Evolutionary conservation across 2,888 invertebrate species (phyloP).

Genomic region (Coenonympha glycerion): DNA sequence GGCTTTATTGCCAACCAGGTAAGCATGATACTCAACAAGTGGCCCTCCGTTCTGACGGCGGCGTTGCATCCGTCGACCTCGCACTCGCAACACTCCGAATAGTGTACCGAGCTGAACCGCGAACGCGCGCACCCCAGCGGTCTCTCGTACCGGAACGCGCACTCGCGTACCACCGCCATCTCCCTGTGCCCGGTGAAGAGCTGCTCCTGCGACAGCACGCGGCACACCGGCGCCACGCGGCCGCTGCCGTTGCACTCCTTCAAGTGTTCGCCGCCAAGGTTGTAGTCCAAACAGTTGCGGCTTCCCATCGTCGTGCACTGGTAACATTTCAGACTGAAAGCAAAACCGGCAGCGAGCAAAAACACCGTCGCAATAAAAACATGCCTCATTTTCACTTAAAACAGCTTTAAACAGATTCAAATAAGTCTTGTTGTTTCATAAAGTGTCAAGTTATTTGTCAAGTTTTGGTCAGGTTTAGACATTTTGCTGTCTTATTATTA

Average conservation of each 20-base stretch:
- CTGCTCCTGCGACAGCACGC: slow-evolving; percentile 52
- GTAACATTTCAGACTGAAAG: slow-evolving; percentile 49
- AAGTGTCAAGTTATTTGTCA: neutral
- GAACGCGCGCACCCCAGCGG: slow-evolving; percentile 47
- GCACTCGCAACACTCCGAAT: slow-evolving; percentile 58
- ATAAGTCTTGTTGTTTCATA: too few relatives aligned
- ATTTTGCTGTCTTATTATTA: too few relatives aligned
- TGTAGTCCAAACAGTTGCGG: slow-evolving; percentile 46
- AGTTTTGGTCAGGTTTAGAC: too few relatives aligned
- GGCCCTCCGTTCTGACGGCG: neutral
- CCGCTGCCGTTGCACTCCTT: slow-evolving; percentile 39
- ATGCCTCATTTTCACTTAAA: neutral
- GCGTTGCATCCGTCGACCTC: slow-evolving; percentile 55
- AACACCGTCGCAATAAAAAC: neutral
- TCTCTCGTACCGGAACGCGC: slow-evolving; percentile 49
- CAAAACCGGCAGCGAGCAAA: neutral
- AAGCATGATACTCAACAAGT: neutral
- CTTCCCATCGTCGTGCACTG: slow-evolving; percentile 48
- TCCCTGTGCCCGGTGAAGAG: slow-evolving; percentile 50
- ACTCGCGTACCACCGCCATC: slow-evolving; percentile 50
- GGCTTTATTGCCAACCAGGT: neutral
- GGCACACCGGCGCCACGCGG: slow-evolving; percentile 42
- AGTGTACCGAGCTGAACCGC: slow-evolving; percentile 52
- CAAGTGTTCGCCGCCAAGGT: slow-evolving; percentile 42
- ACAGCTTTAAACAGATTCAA: too few relatives aligned